Base-by-base conservation (phyloP, 1,140 invertebrate species). In the Drosophila dunni region DNA sequence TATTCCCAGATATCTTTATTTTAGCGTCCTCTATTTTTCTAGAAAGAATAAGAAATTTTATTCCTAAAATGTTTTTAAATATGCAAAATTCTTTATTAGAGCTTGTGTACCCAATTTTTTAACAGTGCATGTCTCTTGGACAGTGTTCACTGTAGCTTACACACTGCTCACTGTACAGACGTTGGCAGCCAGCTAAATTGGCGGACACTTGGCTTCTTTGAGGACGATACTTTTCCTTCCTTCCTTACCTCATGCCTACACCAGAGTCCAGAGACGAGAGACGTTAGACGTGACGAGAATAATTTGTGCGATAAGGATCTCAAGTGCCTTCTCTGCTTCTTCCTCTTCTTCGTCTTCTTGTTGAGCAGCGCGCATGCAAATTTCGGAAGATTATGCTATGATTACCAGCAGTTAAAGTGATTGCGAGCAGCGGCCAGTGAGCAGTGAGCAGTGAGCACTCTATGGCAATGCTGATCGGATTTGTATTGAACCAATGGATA, bases 271-370 rank as follows among this genome's bases (percentile, higher is more conserved):
- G 7, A 45, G n/a, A 51, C 34, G 15, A 81, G 69, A 78, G 71
- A 84, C 81, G 71, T 81, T 79, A 89, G 82, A 91, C 90, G 90
- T 91, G 90, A 91, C 83, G 78, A 90, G 90, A 90, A 91, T 91
- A 91, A 91, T 91, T 84, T 84, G 75, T 51, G 63, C 65, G 85
- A 90, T 88, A 88, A 90, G 83, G 70, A 91, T 91, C 83, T 82
- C 75, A 79, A 91, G 79, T 84, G 66, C 85, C 81, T 61, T 70
- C 72, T 45, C 53, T 77, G 33, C 24, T 29, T 29, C 24, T 29
- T 29, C 24, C 6, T 29, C 24, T 6, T 29, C 24, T 29, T 29
- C 24, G 24, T 6, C 24, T 29, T 1, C 24, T 29, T 29, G 6
- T 6, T 4, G 45, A 75, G 72, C 73, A 70, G 67, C 70, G 83